Percentiles rank a stretch among this genome's conserved stretches.
phyloP scores from a whole-genome alignment of 2,113 vertebrate genomes.

The Atractosteus spatula region DNA sequence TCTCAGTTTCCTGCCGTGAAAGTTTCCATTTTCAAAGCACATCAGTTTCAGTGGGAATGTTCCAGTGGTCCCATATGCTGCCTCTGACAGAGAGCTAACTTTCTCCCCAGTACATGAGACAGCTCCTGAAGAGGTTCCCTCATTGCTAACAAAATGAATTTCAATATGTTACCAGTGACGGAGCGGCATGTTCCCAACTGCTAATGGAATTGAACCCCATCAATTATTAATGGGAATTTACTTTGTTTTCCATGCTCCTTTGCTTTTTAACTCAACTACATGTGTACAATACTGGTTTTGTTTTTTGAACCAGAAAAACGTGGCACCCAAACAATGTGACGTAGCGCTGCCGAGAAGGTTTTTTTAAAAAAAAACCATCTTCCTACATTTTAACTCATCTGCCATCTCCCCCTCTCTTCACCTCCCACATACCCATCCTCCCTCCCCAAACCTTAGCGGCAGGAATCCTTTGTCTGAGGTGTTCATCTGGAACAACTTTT shows the following conservation, averaged over 20 bases:
- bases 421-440: constrained; percentile 23
- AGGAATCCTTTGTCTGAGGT: constrained; percentile 95
- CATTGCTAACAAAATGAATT: constrained; percentile 63
- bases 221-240: constrained; percentile 60
- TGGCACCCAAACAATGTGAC: constrained; percentile 46
- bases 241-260: constrained; percentile 49
- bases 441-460: constrained; percentile 75
- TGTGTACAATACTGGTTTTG: constrained; percentile 39
- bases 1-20: constrained; percentile 78
- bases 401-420: constrained; percentile 44
- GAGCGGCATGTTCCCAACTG: constrained; percentile 45
- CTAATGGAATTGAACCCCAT: constrained; percentile 52
- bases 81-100: constrained; percentile 61
- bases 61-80: constrained; percentile 69
- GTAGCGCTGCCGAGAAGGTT: constrained; percentile 48
- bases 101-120: constrained; percentile 57
- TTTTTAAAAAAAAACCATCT: not conserved
- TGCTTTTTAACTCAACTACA: constrained; percentile 41
- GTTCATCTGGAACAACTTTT: constrained; percentile 99
- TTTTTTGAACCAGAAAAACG: constrained; percentile 46
- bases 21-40: constrained; percentile 85
- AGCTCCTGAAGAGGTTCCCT: constrained; percentile 61
- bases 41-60: constrained; percentile 70
- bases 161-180: constrained; percentile 57
- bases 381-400: constrained; percentile 43